Evolutionary conservation across 2,888 invertebrate species (phyloP).

Genomic region (Sialis fuliginosa): DNA sequence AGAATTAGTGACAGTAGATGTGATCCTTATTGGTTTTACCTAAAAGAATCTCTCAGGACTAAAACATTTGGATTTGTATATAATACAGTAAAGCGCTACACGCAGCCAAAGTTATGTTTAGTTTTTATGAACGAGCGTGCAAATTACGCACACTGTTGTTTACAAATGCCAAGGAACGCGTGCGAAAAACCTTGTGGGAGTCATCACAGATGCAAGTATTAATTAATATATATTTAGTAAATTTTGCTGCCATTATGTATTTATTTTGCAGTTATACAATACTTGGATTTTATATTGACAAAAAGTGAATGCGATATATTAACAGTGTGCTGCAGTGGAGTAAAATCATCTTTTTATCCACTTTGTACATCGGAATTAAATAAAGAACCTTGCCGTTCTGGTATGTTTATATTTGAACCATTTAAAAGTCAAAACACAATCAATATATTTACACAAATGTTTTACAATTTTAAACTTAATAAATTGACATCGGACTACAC

Average conservation of each 20-base stretch:
- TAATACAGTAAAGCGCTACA: not conserved
- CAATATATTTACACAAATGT: too few species aligned
- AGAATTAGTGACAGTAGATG: not conserved
- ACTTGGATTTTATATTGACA: not conserved
- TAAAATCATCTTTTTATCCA: not conserved
- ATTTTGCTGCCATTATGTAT: too few species aligned
- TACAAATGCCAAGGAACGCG: not conserved
- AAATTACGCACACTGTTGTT: not conserved
- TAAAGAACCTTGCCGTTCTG: not conserved
- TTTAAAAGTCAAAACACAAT: not conserved
- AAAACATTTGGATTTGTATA: not conserved
- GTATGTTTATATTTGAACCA: not conserved
- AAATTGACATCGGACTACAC: not conserved
- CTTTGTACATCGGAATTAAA: too few species aligned
- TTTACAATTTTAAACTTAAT: too few species aligned
- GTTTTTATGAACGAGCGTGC: constrained; percentile 3
- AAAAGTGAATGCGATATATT: not conserved
- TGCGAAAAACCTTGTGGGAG: not conserved
- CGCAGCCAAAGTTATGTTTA: constrained; percentile 1
- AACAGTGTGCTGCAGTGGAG: not conserved
- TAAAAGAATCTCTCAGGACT: not conserved
- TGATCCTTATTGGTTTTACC: constrained; percentile 1
- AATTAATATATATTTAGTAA: too few species aligned
- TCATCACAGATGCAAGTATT: constrained; percentile 3
- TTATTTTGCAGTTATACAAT: constrained; percentile 1